These are phyloP conservation scores for Dermochelys coriacea DNA, from an alignment of 2,797 vertebrate species.

Conservation along the genomic window DNA sequence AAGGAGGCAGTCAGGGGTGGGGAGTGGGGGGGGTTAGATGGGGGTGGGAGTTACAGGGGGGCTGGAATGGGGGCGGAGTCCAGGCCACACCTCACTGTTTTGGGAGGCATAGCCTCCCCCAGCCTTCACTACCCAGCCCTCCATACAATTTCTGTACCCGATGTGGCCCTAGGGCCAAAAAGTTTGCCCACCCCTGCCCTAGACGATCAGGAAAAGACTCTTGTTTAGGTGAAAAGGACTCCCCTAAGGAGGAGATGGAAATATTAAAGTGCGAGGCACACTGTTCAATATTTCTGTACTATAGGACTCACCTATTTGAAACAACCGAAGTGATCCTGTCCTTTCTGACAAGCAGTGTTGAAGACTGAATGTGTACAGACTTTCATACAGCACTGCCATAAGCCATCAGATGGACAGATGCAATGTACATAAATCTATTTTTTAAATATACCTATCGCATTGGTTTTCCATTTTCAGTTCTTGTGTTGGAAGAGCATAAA, in stretches of 20 bases:
- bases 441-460: fast-evolving
- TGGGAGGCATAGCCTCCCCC: too few relatives aligned
- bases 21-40: too few relatives aligned
- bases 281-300: neutral
- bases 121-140: too few relatives aligned
- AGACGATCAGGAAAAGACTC: neutral
- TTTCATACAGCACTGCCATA: neutral
- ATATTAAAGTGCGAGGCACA: fast-evolving
- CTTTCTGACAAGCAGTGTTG: fast-evolving
- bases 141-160: too few relatives aligned
- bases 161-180: too few relatives aligned
- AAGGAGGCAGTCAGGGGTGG: too few relatives aligned
- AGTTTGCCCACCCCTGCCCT: too few relatives aligned
- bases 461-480: neutral
- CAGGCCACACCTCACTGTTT: too few relatives aligned
- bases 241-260: neutral
- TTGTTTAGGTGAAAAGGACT: neutral
- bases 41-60: too few relatives aligned
- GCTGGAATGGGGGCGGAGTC: too few relatives aligned
- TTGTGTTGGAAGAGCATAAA: neutral
- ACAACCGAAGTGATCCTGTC: neutral
- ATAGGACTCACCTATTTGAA: neutral
- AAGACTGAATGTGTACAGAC: fast-evolving
- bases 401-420: fast-evolving
- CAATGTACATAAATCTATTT: fast-evolving